phyloP scores from a whole-genome alignment of 2,113 vertebrate genomes.

The Onychostruthus taczanowskii region DNA sequence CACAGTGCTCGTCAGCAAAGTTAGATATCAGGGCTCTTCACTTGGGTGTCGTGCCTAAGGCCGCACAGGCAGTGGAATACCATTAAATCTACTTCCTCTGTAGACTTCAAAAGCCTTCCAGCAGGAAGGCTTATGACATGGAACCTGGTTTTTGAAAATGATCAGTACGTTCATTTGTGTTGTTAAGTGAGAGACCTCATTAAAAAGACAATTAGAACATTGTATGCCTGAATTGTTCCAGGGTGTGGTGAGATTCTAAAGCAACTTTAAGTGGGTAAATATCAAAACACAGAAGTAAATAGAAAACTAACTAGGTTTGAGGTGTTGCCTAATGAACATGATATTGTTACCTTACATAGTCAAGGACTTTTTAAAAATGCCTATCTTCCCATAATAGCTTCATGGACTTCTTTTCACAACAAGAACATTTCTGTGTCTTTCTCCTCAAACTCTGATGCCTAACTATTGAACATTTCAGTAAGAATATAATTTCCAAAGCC shows the following conservation, averaged over 20 bases:
- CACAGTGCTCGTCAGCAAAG: not conserved
- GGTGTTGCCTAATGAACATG: not conserved
- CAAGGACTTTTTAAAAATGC: not conserved
- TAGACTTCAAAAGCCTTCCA: not conserved
- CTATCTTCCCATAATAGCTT: not conserved
- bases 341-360: not conserved
- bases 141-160: not conserved
- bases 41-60: not conserved
- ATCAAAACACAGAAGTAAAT: not conserved
- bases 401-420: not conserved
- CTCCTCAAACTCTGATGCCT: not conserved
- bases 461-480: not conserved
- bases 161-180: not conserved
- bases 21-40: not conserved
- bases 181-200: not conserved
- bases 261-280: not conserved
- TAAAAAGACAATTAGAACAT: not conserved
- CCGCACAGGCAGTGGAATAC: not conserved
- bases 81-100: not conserved
- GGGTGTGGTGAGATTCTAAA: not conserved
- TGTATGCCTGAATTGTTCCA: not conserved
- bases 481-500: not conserved
- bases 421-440: not conserved
- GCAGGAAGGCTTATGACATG: not conserved
- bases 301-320: not conserved